phyloP scores from a whole-genome alignment of 2,797 vertebrate species.

The Ctenosaura bakeri region DNA sequence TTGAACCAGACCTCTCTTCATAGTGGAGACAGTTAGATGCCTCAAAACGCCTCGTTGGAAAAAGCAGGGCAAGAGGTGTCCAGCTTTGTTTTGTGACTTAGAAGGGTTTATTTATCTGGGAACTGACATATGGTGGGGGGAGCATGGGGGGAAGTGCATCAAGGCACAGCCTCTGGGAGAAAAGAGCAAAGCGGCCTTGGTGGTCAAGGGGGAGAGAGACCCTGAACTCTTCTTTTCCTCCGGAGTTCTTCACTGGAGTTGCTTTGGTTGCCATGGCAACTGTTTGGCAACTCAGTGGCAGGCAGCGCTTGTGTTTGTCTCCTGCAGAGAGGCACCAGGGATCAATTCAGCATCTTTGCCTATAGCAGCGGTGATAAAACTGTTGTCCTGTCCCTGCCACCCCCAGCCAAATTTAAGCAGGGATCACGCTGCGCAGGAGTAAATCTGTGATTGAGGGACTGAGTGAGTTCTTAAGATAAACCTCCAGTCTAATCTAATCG shows the following conservation, averaged over 20 bases:
- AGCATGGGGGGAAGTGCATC: not conserved
- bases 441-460: not conserved
- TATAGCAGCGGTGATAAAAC: slow-evolving; percentile 5
- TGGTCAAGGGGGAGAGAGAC: not conserved
- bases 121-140: not conserved
- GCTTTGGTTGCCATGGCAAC: slow-evolving; percentile 40
- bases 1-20: not conserved
- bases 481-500: no score
- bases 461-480: no score
- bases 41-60: not conserved
- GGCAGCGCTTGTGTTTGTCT: slow-evolving; percentile 13
- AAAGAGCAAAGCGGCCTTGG: slow-evolving; percentile 27
- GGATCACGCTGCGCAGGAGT: not conserved
- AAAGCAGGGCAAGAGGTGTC: not conserved
- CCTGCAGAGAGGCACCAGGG: slow-evolving; percentile 25
- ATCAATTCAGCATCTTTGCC: slow-evolving; percentile 27
- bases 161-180: not conserved
- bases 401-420: not conserved
- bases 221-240: not conserved
- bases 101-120: not conserved
- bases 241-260: slow-evolving; percentile 14
- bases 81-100: slow-evolving; percentile 1
- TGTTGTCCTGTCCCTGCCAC: not conserved
- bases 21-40: not conserved
- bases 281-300: slow-evolving; percentile 29